Evolutionary conservation across 2,888 invertebrate species (phyloP), one percentile per base, ranked within the genome.

Genomic region (Rhamnusium bicolor): DNA sequence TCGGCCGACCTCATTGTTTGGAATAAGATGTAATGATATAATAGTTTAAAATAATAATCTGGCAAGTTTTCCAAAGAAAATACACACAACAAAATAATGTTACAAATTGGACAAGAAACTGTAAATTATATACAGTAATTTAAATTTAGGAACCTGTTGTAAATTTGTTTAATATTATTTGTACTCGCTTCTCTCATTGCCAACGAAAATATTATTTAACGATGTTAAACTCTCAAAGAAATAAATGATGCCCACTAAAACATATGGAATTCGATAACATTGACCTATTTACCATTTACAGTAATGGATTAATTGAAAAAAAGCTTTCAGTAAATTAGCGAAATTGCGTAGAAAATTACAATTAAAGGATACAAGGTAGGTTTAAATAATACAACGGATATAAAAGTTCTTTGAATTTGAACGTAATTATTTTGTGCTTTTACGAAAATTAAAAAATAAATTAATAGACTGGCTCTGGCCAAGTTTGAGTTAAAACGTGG

Each of bases 171-270:
- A 51, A 51, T 12, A n/a, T 24, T 24, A 29, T 19, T 24, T 53
- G 24, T 18, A 58, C 47, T 61, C 46, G 12, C 32, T 14, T 14
- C 16, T 60, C 60, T 60, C 32, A 53, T 32, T 66, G 53, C 65
- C 65, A 66, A 40, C 51, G 32, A 53, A 66, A 66, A 66, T 54
- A 32, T 63, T 24, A 51, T 51, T 51, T 24, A n/a, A 63, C 29
- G 53, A 32, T 18, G n/a, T n/a, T n/a, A 21, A 54, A 21, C 10
- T n/a, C 61, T 14, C 40, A 40, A 61, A 46, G 19, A 46, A 40
- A 61, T 46, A 46, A 19, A 21, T n/a, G 58, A 58, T 58, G 32
- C 16, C 16, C 58, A 58, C 58, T 58, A 61, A 46, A 46, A 46
- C 18, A n/a, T n/a, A 40, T 61, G 61, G 21, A 46, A 61, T 61